These are phyloP conservation scores for Ischnus inquisitorius DNA, from an alignment of 2,888 invertebrate genomes.

Conservation along the genomic window DNA sequence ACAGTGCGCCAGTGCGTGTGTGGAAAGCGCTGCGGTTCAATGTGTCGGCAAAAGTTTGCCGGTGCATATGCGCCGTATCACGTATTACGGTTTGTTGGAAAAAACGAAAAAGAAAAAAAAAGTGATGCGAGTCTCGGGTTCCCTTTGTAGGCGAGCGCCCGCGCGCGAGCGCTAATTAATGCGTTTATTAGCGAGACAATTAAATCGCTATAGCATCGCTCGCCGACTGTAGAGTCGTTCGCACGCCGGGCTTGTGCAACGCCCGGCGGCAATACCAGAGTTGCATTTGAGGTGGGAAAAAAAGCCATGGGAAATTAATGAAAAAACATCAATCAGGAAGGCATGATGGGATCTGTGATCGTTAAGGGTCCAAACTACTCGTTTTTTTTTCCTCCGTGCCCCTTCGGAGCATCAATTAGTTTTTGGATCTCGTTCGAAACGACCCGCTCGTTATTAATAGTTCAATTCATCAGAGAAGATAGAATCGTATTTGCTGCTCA, in stretches of 20 bases:
- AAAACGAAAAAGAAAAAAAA: constrained; percentile 44
- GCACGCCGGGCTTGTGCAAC: constrained; percentile 65
- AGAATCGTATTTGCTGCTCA: background rate
- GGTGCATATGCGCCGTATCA: constrained; percentile 12
- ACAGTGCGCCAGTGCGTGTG: constrained; percentile 22
- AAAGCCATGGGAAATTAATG: constrained; percentile 73
- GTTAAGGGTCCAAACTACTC: constrained; percentile 58
- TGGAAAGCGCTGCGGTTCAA: constrained; percentile 40
- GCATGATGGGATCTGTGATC: constrained; percentile 69
- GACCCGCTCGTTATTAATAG: constrained; percentile 20
- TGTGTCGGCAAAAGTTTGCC: constrained; percentile 47
- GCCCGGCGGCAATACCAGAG: constrained; percentile 50
- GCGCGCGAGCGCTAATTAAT: constrained; percentile 67
- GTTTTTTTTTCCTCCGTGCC: constrained; percentile 21
- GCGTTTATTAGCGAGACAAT: constrained; percentile 72
- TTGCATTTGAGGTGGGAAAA: constrained; percentile 54
- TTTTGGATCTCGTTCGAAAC: constrained; percentile 43
- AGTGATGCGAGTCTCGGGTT: constrained; percentile 59
- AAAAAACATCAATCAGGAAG: constrained; percentile 70
- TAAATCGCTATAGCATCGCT: constrained; percentile 68
- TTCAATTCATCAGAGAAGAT: constrained; percentile 28
- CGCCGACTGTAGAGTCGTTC: constrained; percentile 59
- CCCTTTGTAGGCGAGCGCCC: constrained; percentile 63
- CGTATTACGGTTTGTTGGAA: constrained; percentile 29
- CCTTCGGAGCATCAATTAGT: constrained; percentile 44